A percentile compares a stretch with the other conserved stretches of the same genome.
Evolutionary conservation across 2,888 invertebrate species (phyloP).

Genomic region (Eupithecia insigniata): DNA sequence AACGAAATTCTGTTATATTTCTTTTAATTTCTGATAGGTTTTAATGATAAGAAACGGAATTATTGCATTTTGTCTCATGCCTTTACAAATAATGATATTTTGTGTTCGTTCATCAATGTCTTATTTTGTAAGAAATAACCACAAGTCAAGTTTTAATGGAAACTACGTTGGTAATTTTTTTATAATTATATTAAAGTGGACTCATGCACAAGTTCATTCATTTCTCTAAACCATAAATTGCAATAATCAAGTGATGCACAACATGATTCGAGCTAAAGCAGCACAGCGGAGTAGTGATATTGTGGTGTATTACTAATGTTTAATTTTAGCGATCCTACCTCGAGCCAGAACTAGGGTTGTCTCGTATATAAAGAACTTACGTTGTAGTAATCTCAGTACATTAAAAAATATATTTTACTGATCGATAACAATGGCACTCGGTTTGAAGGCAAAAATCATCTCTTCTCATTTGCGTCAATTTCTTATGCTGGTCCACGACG

Average conservation of each 20-base stretch:
- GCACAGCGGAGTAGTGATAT: constrained; percentile 35
- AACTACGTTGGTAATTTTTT: not conserved
- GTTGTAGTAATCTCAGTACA: not conserved
- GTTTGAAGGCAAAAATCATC: not conserved
- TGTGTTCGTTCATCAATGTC: not conserved
- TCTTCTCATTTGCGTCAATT: not conserved
- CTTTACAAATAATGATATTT: not conserved
- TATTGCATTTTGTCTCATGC: not conserved
- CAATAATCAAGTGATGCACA: constrained; percentile 15
- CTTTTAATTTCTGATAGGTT: not conserved
- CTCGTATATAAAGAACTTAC: constrained; percentile 3
- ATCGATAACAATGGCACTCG: not conserved
- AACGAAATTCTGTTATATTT: not conserved
- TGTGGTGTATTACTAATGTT: constrained; percentile 40
- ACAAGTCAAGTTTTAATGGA: not conserved
- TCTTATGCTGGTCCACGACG: not conserved
- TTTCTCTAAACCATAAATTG: constrained; percentile 29
- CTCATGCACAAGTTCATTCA: not conserved
- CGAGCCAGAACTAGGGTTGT: constrained; percentile 36
- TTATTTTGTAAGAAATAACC: not conserved
- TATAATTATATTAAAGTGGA: not conserved
- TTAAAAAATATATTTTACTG: not conserved
- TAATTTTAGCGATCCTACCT: constrained; percentile 42
- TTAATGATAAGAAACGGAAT: not conserved
- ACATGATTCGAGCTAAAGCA: not conserved